Base-by-base conservation (phyloP, 1,140 invertebrate genomes). In the Augochlora pura region DNA sequence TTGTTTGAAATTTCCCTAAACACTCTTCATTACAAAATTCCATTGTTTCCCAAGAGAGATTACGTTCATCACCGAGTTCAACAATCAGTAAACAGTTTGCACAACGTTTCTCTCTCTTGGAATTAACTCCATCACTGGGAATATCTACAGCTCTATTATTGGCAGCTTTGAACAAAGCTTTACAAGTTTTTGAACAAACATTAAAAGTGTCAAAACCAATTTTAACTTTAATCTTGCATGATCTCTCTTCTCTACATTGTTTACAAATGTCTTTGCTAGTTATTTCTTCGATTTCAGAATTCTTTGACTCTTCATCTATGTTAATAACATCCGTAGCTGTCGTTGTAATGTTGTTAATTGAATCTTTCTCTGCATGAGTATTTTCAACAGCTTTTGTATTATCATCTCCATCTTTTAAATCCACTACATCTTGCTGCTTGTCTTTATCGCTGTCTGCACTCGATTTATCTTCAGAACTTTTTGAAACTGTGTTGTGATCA, bases 11-110 rank as follows among this genome's bases (percentile, higher is more conserved):
- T 86, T 95, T 94, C 83, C 96, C 96, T 74, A 98, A 94, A 91
- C 98, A 98, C 63, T 95, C 94, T 88, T 98, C 97, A 80, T 97
- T 96, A 91, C 98, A 99, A 90, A 98, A 98, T 89, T 98, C 97
- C 96, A 98, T 97, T 0, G 97, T 97, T 93, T 98, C 97, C 98
- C 98, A 99, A 1, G 95, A 96, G 16, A 97, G 91, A 88, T 95
- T 95, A 77, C 94, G 94, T 18, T 96, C 95, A 38, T 95, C 94
- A 27, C 84, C 89, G 6, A 86, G 14, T 89, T 93, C 80, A 73
- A 93, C 65, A 92, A 92, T 91, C 42, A 91, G 54, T 8, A 93
- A 77, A 87, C 92, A 93, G 65, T 87, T 90, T 0, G 92, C 91
- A 62, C 92, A 93, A n/a, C 92, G 92, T 82, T 92, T 93, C 38